Percentiles rank a stretch among this genome's conserved stretches.
Evolutionary conservation across 2,113 vertebrate species (phyloP).

Genomic region (Penelope pileata): DNA sequence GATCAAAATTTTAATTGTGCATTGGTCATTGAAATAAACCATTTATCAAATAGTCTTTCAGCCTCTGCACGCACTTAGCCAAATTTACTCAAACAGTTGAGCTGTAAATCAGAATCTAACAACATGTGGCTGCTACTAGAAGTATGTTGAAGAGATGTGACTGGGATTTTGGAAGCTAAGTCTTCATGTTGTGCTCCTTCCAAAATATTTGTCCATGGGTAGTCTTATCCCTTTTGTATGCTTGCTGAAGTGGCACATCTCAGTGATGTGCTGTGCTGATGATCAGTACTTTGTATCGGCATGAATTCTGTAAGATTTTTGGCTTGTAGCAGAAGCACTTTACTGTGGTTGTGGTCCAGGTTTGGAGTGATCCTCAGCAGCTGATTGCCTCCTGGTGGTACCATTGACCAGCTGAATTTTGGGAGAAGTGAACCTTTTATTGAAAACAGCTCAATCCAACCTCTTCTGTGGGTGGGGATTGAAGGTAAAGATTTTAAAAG

Average conservation of each 20-base stretch:
- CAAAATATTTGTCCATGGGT: neutral
- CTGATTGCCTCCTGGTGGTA: neutral
- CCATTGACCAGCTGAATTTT: neutral
- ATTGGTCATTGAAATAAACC: neutral
- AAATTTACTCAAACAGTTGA: neutral
- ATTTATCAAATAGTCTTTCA: neutral
- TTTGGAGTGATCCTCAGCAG: neutral
- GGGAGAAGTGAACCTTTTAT: neutral
- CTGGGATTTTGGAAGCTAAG: neutral
- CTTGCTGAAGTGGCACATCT: neutral
- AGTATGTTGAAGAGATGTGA: accelerated
- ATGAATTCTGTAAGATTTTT: too few relatives aligned
- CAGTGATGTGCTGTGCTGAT: neutral
- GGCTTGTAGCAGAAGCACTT: too few relatives aligned
- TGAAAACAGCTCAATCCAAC: neutral
- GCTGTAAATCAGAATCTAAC: neutral
- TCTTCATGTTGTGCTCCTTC: neutral
- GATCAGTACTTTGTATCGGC: neutral
- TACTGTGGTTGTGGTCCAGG: neutral
- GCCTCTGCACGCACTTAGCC: neutral
- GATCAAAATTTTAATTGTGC: neutral
- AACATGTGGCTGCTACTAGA: neutral
- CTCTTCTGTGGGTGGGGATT: neutral
- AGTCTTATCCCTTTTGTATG: neutral
- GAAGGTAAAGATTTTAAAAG: neutral